Percentiles rank a stretch among this genome's conserved stretches.
Conservation (phyloP, 2,113 vertebrate species). For the Gulo gulo region DNA sequence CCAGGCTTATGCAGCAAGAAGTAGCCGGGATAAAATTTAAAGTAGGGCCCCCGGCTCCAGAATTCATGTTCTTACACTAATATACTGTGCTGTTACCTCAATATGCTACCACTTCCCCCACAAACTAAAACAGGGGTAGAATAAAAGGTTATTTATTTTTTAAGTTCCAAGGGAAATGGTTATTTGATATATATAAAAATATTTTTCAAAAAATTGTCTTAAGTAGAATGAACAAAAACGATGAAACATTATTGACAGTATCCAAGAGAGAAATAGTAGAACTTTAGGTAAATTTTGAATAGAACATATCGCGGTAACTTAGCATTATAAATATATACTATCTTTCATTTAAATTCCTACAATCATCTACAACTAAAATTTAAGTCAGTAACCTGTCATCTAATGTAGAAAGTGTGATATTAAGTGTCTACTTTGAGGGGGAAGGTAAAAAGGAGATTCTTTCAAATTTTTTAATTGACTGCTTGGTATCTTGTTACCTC, state of each 20-base stretch:
- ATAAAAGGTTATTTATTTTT: not conserved
- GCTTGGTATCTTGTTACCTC: not conserved
- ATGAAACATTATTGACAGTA: not conserved
- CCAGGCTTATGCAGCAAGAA: not conserved
- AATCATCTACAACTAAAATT: not conserved
- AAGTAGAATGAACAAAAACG: not conserved
- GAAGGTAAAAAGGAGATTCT: accelerated
- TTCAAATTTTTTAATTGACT: not conserved
- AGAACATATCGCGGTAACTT: not conserved
- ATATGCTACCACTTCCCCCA: not conserved
- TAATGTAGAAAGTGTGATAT: not conserved
- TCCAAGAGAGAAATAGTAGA: not conserved
- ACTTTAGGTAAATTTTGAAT: not conserved
- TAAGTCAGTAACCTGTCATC: not conserved
- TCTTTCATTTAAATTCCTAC: not conserved
- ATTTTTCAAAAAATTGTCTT: not conserved
- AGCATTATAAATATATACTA: not conserved
- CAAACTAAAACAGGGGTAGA: not conserved
- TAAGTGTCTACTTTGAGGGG: not conserved
- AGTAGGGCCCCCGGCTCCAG: not conserved
- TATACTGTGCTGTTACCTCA: not conserved
- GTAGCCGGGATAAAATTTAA: not conserved
- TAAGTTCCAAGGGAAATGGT: not conserved
- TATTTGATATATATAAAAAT: not conserved
- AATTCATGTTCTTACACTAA: not conserved